These are phyloP conservation scores for Gavialis gangeticus DNA, from an alignment of 2,113 vertebrate species.

Conservation along the genomic window DNA sequence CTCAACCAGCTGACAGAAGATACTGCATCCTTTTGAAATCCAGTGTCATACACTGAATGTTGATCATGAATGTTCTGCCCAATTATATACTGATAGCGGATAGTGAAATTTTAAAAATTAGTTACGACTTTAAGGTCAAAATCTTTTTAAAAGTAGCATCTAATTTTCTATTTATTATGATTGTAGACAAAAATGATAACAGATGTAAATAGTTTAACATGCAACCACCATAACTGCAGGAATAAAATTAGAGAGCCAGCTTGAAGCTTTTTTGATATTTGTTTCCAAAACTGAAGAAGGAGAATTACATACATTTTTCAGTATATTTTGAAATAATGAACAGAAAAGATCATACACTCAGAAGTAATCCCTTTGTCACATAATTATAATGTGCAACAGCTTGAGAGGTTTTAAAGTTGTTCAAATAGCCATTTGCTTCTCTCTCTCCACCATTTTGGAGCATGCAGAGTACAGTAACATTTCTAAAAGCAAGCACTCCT, in stretches of 20 bases:
- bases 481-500: background rate
- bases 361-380: background rate
- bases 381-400: fast-evolving
- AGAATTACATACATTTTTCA: background rate
- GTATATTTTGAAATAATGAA: background rate
- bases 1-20: background rate
- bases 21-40: background rate
- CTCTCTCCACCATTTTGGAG: background rate
- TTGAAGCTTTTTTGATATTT: background rate
- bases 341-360: background rate
- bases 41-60: background rate
- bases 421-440: background rate
- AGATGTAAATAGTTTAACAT: background rate
- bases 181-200: background rate
- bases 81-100: too few relatives aligned
- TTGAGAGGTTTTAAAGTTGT: background rate
- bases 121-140: too few relatives aligned
- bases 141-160: too few relatives aligned
- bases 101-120: too few relatives aligned
- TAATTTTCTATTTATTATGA: too few relatives aligned
- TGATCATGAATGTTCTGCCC: background rate
- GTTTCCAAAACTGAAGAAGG: background rate
- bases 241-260: background rate
- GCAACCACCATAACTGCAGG: background rate
- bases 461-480: background rate